phyloP scores from a whole-genome alignment of 2,888 invertebrate genomes.

The Tubiluchus corallicola region DNA sequence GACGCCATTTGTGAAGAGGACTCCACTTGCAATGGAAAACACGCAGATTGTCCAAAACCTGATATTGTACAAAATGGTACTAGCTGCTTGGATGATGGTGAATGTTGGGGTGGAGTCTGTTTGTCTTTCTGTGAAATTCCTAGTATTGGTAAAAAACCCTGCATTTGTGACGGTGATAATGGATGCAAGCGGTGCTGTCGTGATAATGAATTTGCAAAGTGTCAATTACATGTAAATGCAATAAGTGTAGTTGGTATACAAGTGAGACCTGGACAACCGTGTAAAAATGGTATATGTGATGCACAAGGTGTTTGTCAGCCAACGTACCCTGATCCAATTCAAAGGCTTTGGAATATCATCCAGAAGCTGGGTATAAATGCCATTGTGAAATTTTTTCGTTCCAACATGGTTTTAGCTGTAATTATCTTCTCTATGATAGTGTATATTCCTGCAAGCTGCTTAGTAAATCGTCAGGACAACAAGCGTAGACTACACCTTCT shows the following conservation, averaged over 20 bases:
- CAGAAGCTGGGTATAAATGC: slow-evolving; percentile 88
- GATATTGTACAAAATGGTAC: slow-evolving; percentile 69
- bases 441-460: slow-evolving; percentile 85
- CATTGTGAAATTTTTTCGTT: slow-evolving; percentile 46
- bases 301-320: slow-evolving; percentile 74
- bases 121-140: slow-evolving; percentile 87
- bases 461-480: slow-evolving; percentile 46
- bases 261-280: slow-evolving; percentile 64
- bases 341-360: slow-evolving; percentile 90
- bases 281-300: slow-evolving; percentile 89
- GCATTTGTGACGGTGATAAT: too few relatives aligned
- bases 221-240: not conserved
- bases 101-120: slow-evolving; percentile 71
- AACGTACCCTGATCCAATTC: slow-evolving; percentile 82
- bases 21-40: slow-evolving; percentile 41
- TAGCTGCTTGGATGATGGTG: slow-evolving; percentile 70
- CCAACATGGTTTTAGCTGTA: slow-evolving; percentile 83
- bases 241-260: not conserved
- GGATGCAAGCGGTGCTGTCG: slow-evolving; percentile 80
- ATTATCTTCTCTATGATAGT: slow-evolving; percentile 72
- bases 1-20: slow-evolving; percentile 40
- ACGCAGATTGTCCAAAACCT: slow-evolving; percentile 62
- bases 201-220: too few relatives aligned
- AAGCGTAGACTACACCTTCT: too few relatives aligned
- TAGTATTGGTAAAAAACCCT: too few relatives aligned